phyloP scores from a whole-genome alignment of 1,140 invertebrate genomes.

The Anastrepha ludens region DNA sequence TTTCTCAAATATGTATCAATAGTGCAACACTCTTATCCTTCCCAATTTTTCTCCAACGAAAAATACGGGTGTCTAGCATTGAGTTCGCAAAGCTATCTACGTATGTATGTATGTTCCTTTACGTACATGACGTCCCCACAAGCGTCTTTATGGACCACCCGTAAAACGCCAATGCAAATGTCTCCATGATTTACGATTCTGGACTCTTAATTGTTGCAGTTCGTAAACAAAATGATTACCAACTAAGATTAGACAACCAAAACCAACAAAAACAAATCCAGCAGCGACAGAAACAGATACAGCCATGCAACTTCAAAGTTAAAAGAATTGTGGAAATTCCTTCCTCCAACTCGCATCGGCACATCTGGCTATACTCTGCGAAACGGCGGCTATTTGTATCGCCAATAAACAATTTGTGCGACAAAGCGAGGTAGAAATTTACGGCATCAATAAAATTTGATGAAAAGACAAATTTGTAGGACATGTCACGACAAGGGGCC shows the following conservation, averaged over 20 bases:
- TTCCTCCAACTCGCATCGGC: not conserved
- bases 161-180: not conserved
- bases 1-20: no score
- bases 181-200: slow-evolving; percentile 21
- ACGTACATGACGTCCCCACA: no score
- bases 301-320: not conserved
- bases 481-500: not conserved
- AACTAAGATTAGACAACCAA: slow-evolving; percentile 6
- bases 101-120: no score
- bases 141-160: not conserved
- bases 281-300: not conserved
- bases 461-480: not conserved
- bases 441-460: slow-evolving; percentile 7
- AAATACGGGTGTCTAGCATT: no score
- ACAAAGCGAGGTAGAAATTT: not conserved
- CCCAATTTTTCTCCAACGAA: no score
- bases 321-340: not conserved
- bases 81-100: not conserved
- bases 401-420: slow-evolving; percentile 35
- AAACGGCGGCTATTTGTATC: not conserved
- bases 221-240: slow-evolving; percentile 30
- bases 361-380: slow-evolving; percentile 14
- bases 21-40: no score
- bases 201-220: not conserved
- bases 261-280: not conserved